Conservation (phyloP, 2,888 invertebrate genomes). For the Oxyteleia sp. region DNA sequence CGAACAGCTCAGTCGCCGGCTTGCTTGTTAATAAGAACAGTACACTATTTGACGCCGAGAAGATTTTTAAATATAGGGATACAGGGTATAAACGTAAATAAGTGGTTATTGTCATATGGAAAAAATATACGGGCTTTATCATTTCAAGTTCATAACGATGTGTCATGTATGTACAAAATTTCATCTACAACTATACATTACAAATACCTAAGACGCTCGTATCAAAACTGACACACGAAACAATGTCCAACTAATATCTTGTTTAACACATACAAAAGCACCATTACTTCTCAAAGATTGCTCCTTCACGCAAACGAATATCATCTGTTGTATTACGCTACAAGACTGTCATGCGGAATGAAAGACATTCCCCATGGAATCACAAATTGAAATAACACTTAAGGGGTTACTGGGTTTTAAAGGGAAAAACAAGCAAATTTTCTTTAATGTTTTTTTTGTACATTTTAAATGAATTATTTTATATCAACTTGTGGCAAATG, state of each 20-base stretch:
- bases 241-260: neutral
- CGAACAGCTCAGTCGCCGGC: slow-evolving; percentile 6
- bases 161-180: slow-evolving; percentile 71
- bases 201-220: slow-evolving; percentile 17
- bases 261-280: slow-evolving; percentile 49
- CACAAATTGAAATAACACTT: slow-evolving; percentile 31
- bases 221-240: slow-evolving; percentile 29
- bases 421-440: too few species aligned
- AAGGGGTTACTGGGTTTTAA: too few species aligned
- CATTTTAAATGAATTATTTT: too few species aligned
- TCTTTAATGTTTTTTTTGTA: too few species aligned
- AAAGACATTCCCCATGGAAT: slow-evolving; percentile 18
- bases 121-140: slow-evolving; percentile 45
- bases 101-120: slow-evolving; percentile 38
- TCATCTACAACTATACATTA: slow-evolving; percentile 60
- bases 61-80: slow-evolving; percentile 41
- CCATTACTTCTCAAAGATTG: slow-evolving; percentile 42
- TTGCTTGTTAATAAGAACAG: slow-evolving; percentile 42
- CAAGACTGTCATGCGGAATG: slow-evolving; percentile 44
- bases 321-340: slow-evolving; percentile 44
- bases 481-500: too few species aligned
- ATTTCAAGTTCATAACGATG: slow-evolving; percentile 46
- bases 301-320: slow-evolving; percentile 2
- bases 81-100: slow-evolving; percentile 44
- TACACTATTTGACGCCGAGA: slow-evolving; percentile 24